Evolutionary conservation across 2,797 vertebrate genomes (phyloP), one percentile per base, ranked within the genome.

Genomic region (Pseudochromis fuscus): DNA sequence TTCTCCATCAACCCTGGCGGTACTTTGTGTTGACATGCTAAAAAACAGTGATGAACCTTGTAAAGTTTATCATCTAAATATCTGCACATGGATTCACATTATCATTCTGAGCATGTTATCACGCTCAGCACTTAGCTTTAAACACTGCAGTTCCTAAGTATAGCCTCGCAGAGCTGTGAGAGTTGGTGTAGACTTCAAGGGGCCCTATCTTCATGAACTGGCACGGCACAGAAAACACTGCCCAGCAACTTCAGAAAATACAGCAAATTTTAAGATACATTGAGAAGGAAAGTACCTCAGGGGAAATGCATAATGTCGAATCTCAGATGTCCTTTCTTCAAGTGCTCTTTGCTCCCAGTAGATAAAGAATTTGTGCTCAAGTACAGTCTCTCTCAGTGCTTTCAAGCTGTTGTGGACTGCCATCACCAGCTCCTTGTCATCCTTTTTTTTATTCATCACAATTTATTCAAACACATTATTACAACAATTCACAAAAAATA

Each of bases 401-500:
- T 56, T 12, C 8, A 38, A 40, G 28, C 28, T 10, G 64, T 37
- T 48, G 2, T n/a, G 13, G 1, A 3, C n/a, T 2, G n/a, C 53
- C 46, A 9, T 37, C 18, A 37, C 19, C 3, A 7, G n/a, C 44
- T 53, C 52, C 2, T 24, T 12, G 8, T 21, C 11, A 42, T 23
- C 1, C 9, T 25, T 37, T 31, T 28, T 57, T 27, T 59, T 45
- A 1, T 12, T 46, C 1, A 4, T 24, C 13, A 58, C 12, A 50
- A 7, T 65, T 61, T 59, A 28, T 51, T 70, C 1, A 35, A 80
- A 64, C 13, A 53, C 12, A 50, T 25, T 15, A 49, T 46, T 50
- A 66, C 25, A 66, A 1, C 19, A n/a, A 42, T 37, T 80, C 7
- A 40, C 21, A 35, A 55, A 7, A 21, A 60, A 49, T 13, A 23